These are phyloP conservation scores for Halcyon malimbica DNA, from an alignment of 2,113 vertebrate genomes.

Conservation along the genomic window DNA sequence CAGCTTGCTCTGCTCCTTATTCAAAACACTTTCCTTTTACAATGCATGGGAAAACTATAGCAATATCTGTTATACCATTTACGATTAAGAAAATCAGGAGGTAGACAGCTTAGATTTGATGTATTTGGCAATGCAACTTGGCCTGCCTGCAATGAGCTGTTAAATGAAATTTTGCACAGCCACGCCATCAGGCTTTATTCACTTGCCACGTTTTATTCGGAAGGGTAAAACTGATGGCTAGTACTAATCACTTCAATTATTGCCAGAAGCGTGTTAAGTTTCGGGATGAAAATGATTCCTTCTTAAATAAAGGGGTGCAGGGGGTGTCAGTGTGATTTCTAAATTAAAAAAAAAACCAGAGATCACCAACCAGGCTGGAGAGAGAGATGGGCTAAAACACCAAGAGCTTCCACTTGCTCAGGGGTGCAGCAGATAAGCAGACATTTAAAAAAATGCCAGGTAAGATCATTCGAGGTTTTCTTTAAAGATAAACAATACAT, in stretches of 20 bases:
- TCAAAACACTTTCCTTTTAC: constrained; percentile 77
- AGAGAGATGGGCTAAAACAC: not conserved
- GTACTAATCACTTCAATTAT: not conserved
- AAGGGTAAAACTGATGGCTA: constrained; percentile 33
- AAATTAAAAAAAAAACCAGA: not conserved
- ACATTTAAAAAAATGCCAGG: not conserved
- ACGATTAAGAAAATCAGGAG: constrained; percentile 72
- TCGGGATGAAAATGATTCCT: not conserved
- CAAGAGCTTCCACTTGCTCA: not conserved
- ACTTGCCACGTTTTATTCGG: constrained; percentile 60
- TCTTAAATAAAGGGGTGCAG: not conserved
- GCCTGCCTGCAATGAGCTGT: constrained; percentile 67
- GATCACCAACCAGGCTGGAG: not conserved
- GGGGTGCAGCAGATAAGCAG: not conserved
- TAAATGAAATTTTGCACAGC: constrained; percentile 70
- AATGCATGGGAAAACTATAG: constrained; percentile 59
- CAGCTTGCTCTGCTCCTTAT: constrained; percentile 69
- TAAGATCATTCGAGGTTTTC: not conserved
- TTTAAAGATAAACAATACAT: not conserved
- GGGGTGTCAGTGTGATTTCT: not conserved
- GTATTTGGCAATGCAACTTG: constrained; percentile 53
- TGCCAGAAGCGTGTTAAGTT: not conserved
- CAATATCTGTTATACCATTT: constrained; percentile 69
- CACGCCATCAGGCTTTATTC: constrained; percentile 47
- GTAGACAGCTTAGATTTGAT: constrained; percentile 72